These are phyloP conservation scores for Macroramphosus scolopax DNA, from an alignment of 2,797 vertebrate genomes.

Conservation along the genomic window DNA sequence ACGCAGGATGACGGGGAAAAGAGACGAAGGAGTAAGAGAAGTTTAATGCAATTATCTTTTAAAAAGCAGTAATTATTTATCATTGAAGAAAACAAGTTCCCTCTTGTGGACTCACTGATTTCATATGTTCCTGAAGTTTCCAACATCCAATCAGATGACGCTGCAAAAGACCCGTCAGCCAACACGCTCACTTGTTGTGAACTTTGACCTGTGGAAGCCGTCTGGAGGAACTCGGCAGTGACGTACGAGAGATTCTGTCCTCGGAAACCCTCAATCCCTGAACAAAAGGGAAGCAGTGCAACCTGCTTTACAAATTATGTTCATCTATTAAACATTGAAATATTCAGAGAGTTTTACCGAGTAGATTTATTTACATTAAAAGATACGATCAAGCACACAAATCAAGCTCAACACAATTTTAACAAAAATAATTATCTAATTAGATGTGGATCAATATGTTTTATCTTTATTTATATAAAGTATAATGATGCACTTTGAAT, in stretches of 20 bases:
- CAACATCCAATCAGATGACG: constrained; percentile 43
- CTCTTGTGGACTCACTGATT: constrained; percentile 51
- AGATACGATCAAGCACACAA: too few relatives aligned
- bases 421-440: too few relatives aligned
- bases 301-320: not conserved
- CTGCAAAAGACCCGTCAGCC: constrained; percentile 58
- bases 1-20: not conserved
- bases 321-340: not conserved
- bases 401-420: too few relatives aligned
- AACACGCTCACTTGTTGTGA: constrained; percentile 39
- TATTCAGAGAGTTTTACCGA: not conserved
- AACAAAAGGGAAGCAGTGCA: too few relatives aligned
- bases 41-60: too few relatives aligned
- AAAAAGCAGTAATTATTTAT: too few relatives aligned
- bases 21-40: not conserved
- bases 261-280: constrained; percentile 41
- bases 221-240: constrained; percentile 45
- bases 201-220: constrained; percentile 52
- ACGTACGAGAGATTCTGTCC: constrained; percentile 41
- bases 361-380: too few relatives aligned
- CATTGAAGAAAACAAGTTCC: too few relatives aligned
- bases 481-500: too few relatives aligned
- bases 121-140: constrained; percentile 47
- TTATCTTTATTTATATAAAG: not conserved
- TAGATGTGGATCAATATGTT: too few relatives aligned